Evolutionary conservation across 92 coral and sea anemone species (phyloP).

Genomic region (Muricea muricata): DNA sequence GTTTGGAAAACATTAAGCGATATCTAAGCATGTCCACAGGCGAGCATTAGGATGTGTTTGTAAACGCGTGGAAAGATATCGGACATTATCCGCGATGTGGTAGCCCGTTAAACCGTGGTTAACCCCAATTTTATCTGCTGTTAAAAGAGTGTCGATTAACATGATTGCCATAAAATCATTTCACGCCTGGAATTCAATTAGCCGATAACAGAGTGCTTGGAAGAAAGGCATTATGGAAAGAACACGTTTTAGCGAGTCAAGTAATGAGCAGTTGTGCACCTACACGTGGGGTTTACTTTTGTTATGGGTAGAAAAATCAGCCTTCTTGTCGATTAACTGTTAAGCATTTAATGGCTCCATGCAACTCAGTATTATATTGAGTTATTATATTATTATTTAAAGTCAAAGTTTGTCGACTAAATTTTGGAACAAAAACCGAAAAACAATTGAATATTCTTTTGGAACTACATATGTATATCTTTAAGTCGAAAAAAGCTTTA

Average conservation of each 20-base stretch:
- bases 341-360: no score
- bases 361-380: no score
- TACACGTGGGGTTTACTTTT: constrained; percentile 1
- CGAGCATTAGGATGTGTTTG: not conserved
- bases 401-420: no score
- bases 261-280: not conserved
- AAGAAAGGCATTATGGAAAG: not conserved
- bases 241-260: not conserved
- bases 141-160: constrained; percentile 95
- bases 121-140: constrained; percentile 67
- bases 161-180: constrained; percentile 96
- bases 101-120: not conserved
- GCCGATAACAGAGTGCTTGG: constrained; percentile 51
- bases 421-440: no score
- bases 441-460: no score
- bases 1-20: not conserved
- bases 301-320: no score
- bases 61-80: not conserved
- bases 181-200: constrained; percentile 97
- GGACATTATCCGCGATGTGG: not conserved
- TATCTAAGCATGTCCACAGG: not conserved
- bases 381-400: no score
- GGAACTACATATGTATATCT: no score
- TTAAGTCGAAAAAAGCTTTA: no score
- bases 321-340: no score